Evolutionary conservation across 1,140 invertebrate genomes (phyloP).

Genomic region (Oreohelix idahoensis): DNA sequence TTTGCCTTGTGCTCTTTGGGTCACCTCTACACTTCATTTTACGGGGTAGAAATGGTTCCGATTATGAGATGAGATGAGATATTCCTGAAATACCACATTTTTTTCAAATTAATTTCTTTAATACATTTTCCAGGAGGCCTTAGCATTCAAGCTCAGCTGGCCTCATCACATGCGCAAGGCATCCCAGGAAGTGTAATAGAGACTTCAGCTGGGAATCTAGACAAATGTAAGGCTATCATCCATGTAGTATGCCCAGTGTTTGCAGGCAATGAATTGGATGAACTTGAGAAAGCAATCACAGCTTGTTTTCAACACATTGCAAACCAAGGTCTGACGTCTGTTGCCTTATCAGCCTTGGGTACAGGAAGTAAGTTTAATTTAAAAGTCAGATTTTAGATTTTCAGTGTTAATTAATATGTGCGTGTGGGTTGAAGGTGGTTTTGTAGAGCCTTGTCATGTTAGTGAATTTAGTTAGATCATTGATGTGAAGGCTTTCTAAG

Average conservation of each 20-base stretch:
- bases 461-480: too few species aligned
- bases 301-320: background rate
- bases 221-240: background rate
- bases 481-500: too few species aligned
- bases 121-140: background rate
- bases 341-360: background rate
- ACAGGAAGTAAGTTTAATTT: conserved; percentile 1
- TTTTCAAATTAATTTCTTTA: too few species aligned
- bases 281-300: background rate
- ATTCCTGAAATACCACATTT: too few species aligned
- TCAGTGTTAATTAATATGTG: too few species aligned
- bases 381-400: too few species aligned
- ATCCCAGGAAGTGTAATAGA: background rate
- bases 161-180: background rate
- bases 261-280: background rate
- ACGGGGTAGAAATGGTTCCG: too few species aligned
- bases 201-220: background rate
- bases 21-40: too few species aligned
- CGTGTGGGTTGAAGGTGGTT: too few species aligned
- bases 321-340: background rate
- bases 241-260: background rate
- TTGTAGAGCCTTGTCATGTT: too few species aligned
- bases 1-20: too few species aligned
- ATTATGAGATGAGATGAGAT: too few species aligned
- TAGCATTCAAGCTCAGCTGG: background rate